Base-by-base conservation (phyloP, 64 coral and sea anemone genomes). In the Cladopsammia gracilis region DNA sequence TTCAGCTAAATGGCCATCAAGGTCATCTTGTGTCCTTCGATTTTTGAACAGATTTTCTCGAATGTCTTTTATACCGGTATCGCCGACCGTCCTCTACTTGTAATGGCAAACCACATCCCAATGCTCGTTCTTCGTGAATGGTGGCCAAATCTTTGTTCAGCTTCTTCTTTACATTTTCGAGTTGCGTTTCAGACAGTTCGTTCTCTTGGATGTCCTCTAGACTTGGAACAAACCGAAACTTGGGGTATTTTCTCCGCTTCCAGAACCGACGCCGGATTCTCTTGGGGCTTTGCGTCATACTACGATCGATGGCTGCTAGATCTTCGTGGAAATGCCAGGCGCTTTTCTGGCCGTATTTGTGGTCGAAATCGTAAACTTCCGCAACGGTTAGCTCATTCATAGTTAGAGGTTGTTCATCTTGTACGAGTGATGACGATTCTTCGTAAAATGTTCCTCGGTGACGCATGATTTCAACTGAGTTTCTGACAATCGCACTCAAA, bases 121-220 rank as follows among this genome's bases (percentile, higher is more conserved):
- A 48, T 47, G 80, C 80, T 84, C 80, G 62, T 59, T 84, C 60
- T 66, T 66, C 80, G 26, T 84, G 80, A 84, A 84, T 50, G 61
- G 80, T 8, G 22, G 46, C 45, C 42, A 84, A 84, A 25, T 84
- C 80, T 84, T 65, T 84, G 10, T n/a, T 62, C 3, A 25, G 19
- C 62, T 50, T 66, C 16, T 22, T 66, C 60, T 49, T 84, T 20
- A 67, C 46, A 67, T 16, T 23, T 68, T 84, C 80, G 1, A 23
- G 1, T 23, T 84, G 60, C 2, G 80, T 84, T 47, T 84, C 80
- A 50, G 67, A 84, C 43, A 84, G 80, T 84, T 84, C 80, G 19
- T 84, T 48, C 44, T 93, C 91, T 50, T 93, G 59, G 69, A 93
- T 93, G 73, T 68, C 85, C 73, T 93, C 91, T 12, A 93, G 91